phyloP scores from a whole-genome alignment of 1,140 invertebrate species.

The Bombus haemorrhoidalis region DNA sequence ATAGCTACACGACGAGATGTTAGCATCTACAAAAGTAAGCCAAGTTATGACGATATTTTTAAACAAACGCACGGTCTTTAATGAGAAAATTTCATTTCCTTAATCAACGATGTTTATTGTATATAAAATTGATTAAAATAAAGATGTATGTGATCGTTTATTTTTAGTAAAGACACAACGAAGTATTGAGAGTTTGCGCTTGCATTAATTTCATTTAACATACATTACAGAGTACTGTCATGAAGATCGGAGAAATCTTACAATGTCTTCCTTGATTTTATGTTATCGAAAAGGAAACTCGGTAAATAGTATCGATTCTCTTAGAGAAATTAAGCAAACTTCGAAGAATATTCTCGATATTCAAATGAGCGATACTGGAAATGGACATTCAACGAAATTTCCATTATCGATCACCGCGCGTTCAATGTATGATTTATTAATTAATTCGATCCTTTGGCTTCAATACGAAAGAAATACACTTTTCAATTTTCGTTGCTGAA shows the following conservation, averaged over 20 bases:
- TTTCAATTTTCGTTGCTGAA: background rate
- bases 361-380: background rate
- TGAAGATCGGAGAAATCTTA: background rate
- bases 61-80: too few species aligned
- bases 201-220: background rate
- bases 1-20: too few species aligned
- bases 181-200: too few species aligned
- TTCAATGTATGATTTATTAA: constrained; percentile 5
- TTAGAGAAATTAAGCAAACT: background rate
- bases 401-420: background rate
- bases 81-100: too few species aligned
- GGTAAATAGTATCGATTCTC: background rate
- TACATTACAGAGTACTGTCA: background rate
- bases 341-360: background rate
- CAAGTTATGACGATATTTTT: too few species aligned
- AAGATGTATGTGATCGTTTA: background rate
- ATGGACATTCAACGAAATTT: background rate
- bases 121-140: too few species aligned
- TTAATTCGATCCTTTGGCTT: background rate
- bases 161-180: background rate
- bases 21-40: too few species aligned
- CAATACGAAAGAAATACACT: background rate
- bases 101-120: too few species aligned
- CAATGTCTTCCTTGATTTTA: background rate
- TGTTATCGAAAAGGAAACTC: background rate